Base-by-base conservation (phyloP, 2,113 vertebrate species). In the Gobio gobio region DNA sequence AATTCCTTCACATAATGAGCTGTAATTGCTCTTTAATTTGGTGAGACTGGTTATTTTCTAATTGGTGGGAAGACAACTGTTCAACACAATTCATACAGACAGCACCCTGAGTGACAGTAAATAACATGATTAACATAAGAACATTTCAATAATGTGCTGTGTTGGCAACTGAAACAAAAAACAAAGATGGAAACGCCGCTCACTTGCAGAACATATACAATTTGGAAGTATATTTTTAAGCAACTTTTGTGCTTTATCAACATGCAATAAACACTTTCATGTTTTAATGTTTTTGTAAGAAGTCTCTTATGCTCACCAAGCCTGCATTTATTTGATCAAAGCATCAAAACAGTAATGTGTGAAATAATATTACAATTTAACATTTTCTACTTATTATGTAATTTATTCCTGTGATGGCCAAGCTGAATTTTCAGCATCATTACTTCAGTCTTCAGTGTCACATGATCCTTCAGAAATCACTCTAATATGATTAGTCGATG, bases 1-100 rank as follows among this genome's bases (percentile, higher is more conserved):
- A n/a, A 74, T 74, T 45, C 72, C 40, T 77, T 9, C 9, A 33
- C 4, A 33, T 77, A 49, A 77, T 56, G 74, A 51, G 47, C 72
- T 49, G 43, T 73, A 73, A 77, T 33, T 54, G 74, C 47, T 24
- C 18, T 70, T n/a, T 74, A 24, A 49, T 74, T 45, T 4, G 24
- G 9, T 33, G n/a, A 45, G 16, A 49, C 5, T 24, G 18, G 63
- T 79, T 63, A 63, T 45, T 45, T 78, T 79, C 12, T 51, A 81
- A 51, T 66, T 14, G 26, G 24, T 49, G 43, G 24, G 16, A 81
- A 26, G n/a, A 80, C 2, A 66, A 26, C 74, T 33, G 2, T 36
- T 20, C 29, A 54, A 9, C 47, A 20, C 13, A 29, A 10, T n/a
- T 10, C 2, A 49, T 7, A 10, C 51, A 58, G 29, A 78, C 24